Conservation (phyloP, 2,888 invertebrate species). For the Zygogramma bicolorata region DNA sequence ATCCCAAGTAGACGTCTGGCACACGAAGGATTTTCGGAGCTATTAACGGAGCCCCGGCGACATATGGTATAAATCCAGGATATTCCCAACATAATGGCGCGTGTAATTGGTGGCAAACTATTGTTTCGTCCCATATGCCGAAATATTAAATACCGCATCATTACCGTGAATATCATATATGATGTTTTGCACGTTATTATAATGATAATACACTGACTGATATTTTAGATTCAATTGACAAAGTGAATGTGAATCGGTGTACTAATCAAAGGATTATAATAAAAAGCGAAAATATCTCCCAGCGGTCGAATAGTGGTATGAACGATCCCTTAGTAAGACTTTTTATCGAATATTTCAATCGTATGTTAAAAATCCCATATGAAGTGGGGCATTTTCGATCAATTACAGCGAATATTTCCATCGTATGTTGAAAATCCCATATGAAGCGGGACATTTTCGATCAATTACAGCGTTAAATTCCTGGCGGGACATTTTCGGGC, state of each 20-base stretch:
- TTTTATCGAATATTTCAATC: too few species aligned
- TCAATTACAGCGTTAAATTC: too few species aligned
- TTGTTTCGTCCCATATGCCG: neutral
- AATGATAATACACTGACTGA: neutral
- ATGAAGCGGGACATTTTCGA: too few species aligned
- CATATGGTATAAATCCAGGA: slow-evolving; percentile 23
- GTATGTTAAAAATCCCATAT: too few species aligned
- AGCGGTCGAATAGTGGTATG: too few species aligned
- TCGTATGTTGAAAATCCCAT: too few species aligned
- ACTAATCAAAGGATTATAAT: neutral
- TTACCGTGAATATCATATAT: neutral
- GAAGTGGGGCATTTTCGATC: too few species aligned
- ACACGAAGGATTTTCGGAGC: slow-evolving; percentile 15
- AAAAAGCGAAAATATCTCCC: too few species aligned
- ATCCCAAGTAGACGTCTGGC: slow-evolving; percentile 11
- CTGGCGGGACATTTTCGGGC: too few species aligned
- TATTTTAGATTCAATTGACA: neutral
- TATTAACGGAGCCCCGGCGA: slow-evolving; percentile 17
- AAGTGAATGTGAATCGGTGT: neutral
- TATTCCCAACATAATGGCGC: slow-evolving; percentile 5
- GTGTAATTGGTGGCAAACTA: slow-evolving; percentile 6
- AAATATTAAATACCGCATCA: neutral
- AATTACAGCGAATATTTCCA: too few species aligned
- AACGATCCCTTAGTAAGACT: too few species aligned
- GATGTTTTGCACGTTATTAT: neutral